Evolutionary conservation across 1,140 invertebrate genomes (phyloP).

Genomic region (Apis laboriosa): DNA sequence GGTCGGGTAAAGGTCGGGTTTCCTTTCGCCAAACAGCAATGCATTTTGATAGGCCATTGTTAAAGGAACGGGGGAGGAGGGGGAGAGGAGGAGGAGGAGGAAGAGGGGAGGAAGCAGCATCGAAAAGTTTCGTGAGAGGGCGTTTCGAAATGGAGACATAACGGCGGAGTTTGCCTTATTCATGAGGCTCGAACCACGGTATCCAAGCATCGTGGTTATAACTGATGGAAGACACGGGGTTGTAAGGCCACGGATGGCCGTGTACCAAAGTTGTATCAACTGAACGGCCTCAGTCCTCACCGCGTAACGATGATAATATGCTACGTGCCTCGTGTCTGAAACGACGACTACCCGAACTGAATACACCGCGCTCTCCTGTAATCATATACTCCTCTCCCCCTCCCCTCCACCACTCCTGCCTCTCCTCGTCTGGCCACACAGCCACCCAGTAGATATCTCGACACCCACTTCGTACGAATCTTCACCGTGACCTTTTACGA

Average conservation of each 20-base stretch:
- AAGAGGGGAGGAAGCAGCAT: slow-evolving; percentile 25
- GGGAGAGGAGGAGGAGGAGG: too few species aligned
- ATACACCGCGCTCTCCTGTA: slow-evolving; percentile 60
- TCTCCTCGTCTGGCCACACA: slow-evolving; percentile 14
- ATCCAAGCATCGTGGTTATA: slow-evolving; percentile 55
- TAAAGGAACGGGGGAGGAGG: slow-evolving; percentile 40
- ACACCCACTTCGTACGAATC: slow-evolving; percentile 61
- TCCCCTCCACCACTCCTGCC: neutral
- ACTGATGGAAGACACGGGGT: slow-evolving; percentile 65
- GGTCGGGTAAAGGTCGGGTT: neutral
- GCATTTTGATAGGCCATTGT: slow-evolving; percentile 67
- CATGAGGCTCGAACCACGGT: slow-evolving; percentile 64
- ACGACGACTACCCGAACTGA: slow-evolving; percentile 66
- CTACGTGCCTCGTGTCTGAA: slow-evolving; percentile 69
- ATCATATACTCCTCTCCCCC: slow-evolving; percentile 52
- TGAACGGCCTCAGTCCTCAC: slow-evolving; percentile 61
- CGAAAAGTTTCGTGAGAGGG: slow-evolving; percentile 65
- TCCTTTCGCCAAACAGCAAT: slow-evolving; percentile 53
- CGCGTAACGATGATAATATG: slow-evolving; percentile 71
- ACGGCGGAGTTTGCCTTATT: slow-evolving; percentile 68
- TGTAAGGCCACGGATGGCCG: slow-evolving; percentile 66
- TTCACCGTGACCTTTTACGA: slow-evolving; percentile 54
- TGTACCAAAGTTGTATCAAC: slow-evolving; percentile 69
- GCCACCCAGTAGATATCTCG: slow-evolving; percentile 28
- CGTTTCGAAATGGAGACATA: slow-evolving; percentile 68